These are phyloP conservation scores for Synchiropus splendidus DNA, from an alignment of 2,113 vertebrate species.

Conservation along the genomic window DNA sequence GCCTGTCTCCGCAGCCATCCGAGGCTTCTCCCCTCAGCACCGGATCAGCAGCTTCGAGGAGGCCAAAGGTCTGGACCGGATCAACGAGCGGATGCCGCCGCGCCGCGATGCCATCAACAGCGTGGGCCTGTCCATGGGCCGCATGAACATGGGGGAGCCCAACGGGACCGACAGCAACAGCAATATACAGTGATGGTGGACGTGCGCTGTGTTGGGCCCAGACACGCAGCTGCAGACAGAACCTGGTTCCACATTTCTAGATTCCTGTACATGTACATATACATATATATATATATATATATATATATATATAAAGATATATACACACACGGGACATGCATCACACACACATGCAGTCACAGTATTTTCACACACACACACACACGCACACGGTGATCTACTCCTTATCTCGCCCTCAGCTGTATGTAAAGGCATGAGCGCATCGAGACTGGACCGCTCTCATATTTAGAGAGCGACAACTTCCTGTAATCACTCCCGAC, in stretches of 20 bases:
- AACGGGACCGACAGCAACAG: constrained; percentile 76
- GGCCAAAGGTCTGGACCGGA: constrained; percentile 71
- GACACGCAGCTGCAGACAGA: constrained; percentile 27
- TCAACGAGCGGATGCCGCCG: constrained; percentile 72
- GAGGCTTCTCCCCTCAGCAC: constrained; percentile 74
- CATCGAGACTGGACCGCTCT: constrained; percentile 37
- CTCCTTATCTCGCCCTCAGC: constrained; percentile 34
- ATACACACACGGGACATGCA: constrained; percentile 1
- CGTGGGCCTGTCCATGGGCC: constrained; percentile 68
- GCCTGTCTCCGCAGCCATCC: constrained; percentile 59
- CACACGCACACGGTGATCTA: constrained; percentile 18
- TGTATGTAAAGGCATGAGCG: constrained; percentile 45
- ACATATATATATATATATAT: constrained; percentile 19
- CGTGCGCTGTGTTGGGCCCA: constrained; percentile 14
- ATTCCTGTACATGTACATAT: constrained; percentile 49
- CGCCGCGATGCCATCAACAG: constrained; percentile 66
- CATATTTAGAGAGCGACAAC: constrained; percentile 40
- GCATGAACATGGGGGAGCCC: constrained; percentile 71
- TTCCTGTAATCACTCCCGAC: constrained; percentile 25
- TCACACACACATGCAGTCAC: constrained; percentile 13
- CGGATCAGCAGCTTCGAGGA: constrained; percentile 73
- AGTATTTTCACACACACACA: constrained; percentile 25
- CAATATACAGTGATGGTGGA: constrained; percentile 73
- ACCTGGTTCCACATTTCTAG: constrained; percentile 38
- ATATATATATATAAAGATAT: constrained; percentile 32